Conservation (phyloP, 37 sponge, comb jelly and placozoan genomes). For the Beroe ovata region DNA sequence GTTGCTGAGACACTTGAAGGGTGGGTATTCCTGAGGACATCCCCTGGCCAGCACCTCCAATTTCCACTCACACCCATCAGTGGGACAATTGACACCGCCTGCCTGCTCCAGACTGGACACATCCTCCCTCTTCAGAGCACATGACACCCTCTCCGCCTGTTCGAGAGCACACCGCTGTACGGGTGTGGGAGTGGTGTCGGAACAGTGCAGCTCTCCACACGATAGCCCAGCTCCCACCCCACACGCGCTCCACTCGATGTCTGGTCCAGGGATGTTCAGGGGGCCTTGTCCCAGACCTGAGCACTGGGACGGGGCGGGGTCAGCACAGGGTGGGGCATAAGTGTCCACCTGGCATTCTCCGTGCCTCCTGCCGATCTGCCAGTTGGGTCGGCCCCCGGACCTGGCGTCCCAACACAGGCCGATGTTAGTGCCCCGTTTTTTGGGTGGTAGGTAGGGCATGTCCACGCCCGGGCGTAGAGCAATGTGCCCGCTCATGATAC, state of each 20-base stretch:
- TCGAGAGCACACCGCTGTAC: constrained; percentile 26
- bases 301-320: background rate
- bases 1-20: constrained; percentile 24
- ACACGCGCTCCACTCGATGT: background rate
- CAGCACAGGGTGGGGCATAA: background rate
- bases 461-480: background rate
- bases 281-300: background rate
- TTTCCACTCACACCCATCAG: constrained; percentile 38
- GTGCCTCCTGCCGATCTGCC: background rate
- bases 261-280: background rate
- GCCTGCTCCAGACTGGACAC: background rate
- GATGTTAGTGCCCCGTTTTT: background rate
- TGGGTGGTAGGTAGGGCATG: background rate
- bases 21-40: constrained; percentile 30
- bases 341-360: constrained; percentile 1
- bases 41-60: constrained; percentile 6
- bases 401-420: constrained; percentile 51
- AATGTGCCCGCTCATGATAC: constrained; percentile 43
- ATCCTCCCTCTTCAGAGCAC: background rate
- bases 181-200: background rate
- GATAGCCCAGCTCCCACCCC: background rate
- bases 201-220: constrained; percentile 34
- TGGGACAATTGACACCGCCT: constrained; percentile 3
- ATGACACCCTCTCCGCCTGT: background rate
- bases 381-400: constrained; percentile 38